phyloP scores from a whole-genome alignment of 1,140 invertebrate species.

The Temnothorax nylanderi region DNA sequence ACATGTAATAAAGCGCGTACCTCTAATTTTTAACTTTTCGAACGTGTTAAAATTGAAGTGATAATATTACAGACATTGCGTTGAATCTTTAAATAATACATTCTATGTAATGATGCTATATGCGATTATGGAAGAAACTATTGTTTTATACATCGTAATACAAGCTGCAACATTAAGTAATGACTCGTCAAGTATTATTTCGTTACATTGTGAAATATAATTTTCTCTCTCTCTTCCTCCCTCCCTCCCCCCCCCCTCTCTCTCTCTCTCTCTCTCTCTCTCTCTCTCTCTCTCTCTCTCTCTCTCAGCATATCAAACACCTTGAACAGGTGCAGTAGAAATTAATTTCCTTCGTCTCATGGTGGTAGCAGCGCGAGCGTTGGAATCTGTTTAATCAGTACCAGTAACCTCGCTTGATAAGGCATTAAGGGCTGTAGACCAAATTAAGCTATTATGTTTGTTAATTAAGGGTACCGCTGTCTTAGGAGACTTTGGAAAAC shows the following conservation, averaged over 20 bases:
- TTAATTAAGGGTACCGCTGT: conserved; percentile 54
- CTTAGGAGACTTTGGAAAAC: conserved; percentile 41
- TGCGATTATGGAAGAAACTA: background rate
- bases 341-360: conserved; percentile 66
- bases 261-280: background rate
- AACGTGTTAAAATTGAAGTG: background rate
- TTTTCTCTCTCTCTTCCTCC: background rate
- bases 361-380: conserved; percentile 44
- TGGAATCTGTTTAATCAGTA: conserved; percentile 73
- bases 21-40: background rate
- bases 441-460: conserved; percentile 59
- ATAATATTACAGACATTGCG: background rate
- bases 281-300: background rate
- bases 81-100: background rate
- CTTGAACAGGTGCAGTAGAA: conserved; percentile 67
- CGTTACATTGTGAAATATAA: conserved; percentile 2
- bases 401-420: conserved; percentile 70
- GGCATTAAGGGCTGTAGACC: conserved; percentile 65
- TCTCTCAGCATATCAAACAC: conserved; percentile 11
- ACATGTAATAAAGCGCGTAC: background rate
- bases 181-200: background rate
- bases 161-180: background rate
- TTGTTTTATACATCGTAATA: background rate
- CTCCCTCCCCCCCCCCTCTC: too few relatives aligned
- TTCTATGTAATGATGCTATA: background rate